Percentiles rank a stretch among this genome's conserved stretches.
phyloP scores from a whole-genome alignment of 2,797 vertebrate species.

The Crocodylus rhombifer region DNA sequence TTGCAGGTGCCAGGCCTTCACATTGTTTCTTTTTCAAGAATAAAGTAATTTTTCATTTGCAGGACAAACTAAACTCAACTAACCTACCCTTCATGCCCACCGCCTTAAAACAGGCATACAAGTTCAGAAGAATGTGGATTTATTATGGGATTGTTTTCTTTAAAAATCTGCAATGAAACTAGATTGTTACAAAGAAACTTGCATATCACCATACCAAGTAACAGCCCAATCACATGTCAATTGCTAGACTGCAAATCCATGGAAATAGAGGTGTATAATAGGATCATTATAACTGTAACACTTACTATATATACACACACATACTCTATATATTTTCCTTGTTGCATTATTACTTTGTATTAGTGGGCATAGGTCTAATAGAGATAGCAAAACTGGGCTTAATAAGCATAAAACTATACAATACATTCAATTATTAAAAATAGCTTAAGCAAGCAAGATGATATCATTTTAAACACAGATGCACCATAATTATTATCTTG shows the following conservation, averaged over 20 bases:
- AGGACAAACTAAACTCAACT: conserved; percentile 12
- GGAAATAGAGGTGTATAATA: background rate
- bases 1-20: conserved; percentile 23
- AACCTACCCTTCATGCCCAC: background rate
- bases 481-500: fast-evolving
- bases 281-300: background rate
- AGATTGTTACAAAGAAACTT: conserved; percentile 13
- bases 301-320: background rate
- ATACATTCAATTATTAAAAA: background rate
- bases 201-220: background rate
- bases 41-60: background rate
- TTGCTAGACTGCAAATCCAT: background rate
- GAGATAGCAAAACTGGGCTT: background rate
- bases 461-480: fast-evolving
- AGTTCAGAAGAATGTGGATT: background rate
- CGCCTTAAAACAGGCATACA: background rate
- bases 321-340: background rate
- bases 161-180: fast-evolving
- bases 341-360: background rate
- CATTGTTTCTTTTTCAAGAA: conserved; percentile 14
- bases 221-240: background rate
- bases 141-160: background rate
- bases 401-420: background rate
- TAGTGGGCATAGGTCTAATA: background rate
- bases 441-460: background rate